Evolutionary conservation across 1,140 invertebrate genomes (phyloP), one percentile per base, ranked within the genome.

Genomic region (Odontomachus brunneus): DNA sequence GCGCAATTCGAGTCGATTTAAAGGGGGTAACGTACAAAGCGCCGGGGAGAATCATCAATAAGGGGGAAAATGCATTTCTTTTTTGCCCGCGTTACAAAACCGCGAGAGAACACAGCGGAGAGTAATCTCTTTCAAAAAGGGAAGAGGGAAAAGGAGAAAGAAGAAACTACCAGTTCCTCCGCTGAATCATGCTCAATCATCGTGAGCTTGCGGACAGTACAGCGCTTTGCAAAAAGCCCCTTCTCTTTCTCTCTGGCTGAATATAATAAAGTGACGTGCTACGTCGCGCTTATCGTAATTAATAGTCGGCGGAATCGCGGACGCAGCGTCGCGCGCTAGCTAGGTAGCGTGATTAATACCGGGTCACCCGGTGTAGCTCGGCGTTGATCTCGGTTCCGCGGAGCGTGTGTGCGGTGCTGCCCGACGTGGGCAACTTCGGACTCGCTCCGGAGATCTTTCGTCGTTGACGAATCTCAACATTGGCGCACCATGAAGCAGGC

Each of bases 251-350:
- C 44, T 26, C 49, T 14, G 12, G 4, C 14, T 71, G 38, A 15
- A 71, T 69, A 71, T 80, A 71, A 80, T 80, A 80, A 80, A 80
- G 65, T 71, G 66, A 80, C 59, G 38, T 80, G 75, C 71, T 59
- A 80, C 51, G 53, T 80, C 51, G 65, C 65, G 62, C 53, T 80
- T 80, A 80, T 80, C 75, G 53, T 80, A 80, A 80, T 80, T 80
- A 80, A 80, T 80, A 80, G 75, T 57, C 65, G 65, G 51, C 14
- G 24, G 51, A 80, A 80, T 80, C 75, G 73, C 26, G 24, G 59
- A 48, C 14, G 24, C 65, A 44, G 22, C 51, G 17, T 48, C 53
- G 55, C 17, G 22, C 19, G 22, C n/a, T n/a, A 51, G 57, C 75
- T 57, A 57, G 51, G 49, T 33, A 19, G 63, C 51, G 75, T 80